Conservation (phyloP, 2,113 vertebrate species). For the Lagenorhynchus albirostris region DNA sequence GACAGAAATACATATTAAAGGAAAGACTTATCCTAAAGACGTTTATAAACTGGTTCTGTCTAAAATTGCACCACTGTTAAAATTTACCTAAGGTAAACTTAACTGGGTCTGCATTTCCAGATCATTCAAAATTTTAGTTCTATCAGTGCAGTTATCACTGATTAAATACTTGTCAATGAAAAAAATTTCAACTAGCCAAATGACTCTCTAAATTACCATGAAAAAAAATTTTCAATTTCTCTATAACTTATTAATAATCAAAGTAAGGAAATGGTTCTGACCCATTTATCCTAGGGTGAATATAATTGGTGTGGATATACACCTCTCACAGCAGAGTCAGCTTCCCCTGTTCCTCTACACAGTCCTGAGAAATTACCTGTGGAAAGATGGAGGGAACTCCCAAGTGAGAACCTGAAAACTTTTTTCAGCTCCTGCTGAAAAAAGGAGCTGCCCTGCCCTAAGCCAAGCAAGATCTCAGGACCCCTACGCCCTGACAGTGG, state of each 20-base stretch:
- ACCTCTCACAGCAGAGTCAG: not conserved
- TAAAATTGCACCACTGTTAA: constrained; percentile 15
- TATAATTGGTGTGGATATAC: not conserved
- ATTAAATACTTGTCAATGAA: not conserved
- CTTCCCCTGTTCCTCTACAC: not conserved
- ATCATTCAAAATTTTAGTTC: constrained; percentile 4
- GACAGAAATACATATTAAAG: not conserved
- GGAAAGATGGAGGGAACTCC: not conserved
- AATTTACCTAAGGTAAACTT: not conserved
- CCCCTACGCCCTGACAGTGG: not conserved
- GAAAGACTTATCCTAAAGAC: not conserved
- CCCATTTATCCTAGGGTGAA: not conserved
- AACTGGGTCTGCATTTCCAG: not conserved
- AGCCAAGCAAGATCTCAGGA: not conserved
- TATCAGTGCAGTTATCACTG: not conserved
- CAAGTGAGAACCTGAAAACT: not conserved
- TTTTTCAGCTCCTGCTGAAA: not conserved
- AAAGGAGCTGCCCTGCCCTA: not conserved
- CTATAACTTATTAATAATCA: not conserved
- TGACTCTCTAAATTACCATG: not conserved
- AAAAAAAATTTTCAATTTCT: not conserved
- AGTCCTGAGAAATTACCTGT: not conserved
- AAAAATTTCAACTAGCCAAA: constrained; percentile 8
- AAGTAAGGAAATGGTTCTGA: not conserved
- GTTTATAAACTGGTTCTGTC: not conserved